Evolutionary conservation across 2,888 invertebrate genomes (phyloP), one percentile per base, ranked within the genome.

Genomic region (Pegoplata infirma): DNA sequence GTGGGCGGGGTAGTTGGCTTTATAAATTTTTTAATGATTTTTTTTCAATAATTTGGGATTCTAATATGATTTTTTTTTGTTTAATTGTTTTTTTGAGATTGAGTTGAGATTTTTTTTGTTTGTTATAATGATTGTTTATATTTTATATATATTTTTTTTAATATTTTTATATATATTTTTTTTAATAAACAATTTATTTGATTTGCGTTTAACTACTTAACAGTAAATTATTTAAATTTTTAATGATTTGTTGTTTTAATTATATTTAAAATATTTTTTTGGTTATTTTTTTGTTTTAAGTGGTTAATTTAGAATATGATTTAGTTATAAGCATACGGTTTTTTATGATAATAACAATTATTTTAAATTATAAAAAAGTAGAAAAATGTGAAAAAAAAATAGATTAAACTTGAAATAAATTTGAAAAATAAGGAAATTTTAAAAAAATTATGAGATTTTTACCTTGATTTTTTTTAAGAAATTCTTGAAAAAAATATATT

Each of bases 151-250:
- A 51, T 55, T 55, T 4, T 55, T 58, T 17, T 23, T 63, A 67
- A 56, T 77, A 61, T 72, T 53, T 12, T 23, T 21, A 16, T 75
- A 64, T 61, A 51, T 64, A 63, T 55, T n/a, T 58, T 55, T 14
- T 64, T 40, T 51, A 53, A 49, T 79, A 74, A 79, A 79, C 56
- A 79, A 79, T 75, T 66, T 63, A 71, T 79, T 75, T 79, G 61
- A 75, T 79, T 79, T 75, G 71, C 63, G 75, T 79, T 75, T 79
- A 79, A 72, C 79, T 79, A 79, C 79, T 79, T 79, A 79, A 79
- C 71, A 79, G 63, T 79, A 75, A 71, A 75, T 72, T 67, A 79
- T 25, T 68, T 67, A 2, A n/a, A 19, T 67, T 71, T 17, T 23
- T 51, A 68, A 56, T 67, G 12, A n/a, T 67, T 61, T 61, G 6